These are phyloP conservation scores for Nipponia nippon DNA, from an alignment of 2,113 vertebrate genomes.

Conservation along the genomic window DNA sequence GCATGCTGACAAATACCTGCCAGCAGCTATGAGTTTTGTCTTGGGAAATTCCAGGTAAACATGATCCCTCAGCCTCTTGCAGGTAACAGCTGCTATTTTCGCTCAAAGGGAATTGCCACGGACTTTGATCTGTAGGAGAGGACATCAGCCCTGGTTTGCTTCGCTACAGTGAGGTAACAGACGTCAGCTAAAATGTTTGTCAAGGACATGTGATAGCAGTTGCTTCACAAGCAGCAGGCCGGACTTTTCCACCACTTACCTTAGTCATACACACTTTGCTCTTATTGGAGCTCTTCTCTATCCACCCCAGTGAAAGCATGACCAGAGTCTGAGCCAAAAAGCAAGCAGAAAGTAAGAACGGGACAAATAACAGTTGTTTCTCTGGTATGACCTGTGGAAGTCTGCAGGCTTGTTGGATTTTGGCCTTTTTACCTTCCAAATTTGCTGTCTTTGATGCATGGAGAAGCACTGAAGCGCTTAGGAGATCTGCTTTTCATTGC, in stretches of 20 bases:
- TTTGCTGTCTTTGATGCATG: not conserved
- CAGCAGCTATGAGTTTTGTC: constrained; percentile 12
- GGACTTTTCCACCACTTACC: not conserved
- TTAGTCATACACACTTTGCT: not conserved
- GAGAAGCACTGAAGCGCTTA: not conserved
- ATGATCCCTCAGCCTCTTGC: not conserved
- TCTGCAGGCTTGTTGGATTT: not conserved
- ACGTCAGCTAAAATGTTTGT: not conserved
- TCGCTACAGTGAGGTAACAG: not conserved
- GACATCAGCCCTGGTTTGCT: not conserved
- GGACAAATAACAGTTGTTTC: not conserved
- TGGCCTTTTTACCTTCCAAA: not conserved
- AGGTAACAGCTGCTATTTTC: constrained; percentile 48
- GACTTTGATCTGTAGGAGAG: constrained; percentile 24
- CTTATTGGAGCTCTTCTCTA: not conserved
- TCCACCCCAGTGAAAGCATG: not conserved
- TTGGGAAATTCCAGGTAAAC: constrained; percentile 54
- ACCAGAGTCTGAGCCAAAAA: not conserved
- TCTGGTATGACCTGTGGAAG: not conserved
- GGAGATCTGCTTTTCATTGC: not conserved
- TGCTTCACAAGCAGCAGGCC: not conserved
- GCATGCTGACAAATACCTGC: not conserved
- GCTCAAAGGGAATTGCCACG: constrained; percentile 55
- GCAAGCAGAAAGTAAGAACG: not conserved
- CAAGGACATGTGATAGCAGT: not conserved